Base-by-base conservation (phyloP, 1,140 invertebrate species). In the Asobara japonica region DNA sequence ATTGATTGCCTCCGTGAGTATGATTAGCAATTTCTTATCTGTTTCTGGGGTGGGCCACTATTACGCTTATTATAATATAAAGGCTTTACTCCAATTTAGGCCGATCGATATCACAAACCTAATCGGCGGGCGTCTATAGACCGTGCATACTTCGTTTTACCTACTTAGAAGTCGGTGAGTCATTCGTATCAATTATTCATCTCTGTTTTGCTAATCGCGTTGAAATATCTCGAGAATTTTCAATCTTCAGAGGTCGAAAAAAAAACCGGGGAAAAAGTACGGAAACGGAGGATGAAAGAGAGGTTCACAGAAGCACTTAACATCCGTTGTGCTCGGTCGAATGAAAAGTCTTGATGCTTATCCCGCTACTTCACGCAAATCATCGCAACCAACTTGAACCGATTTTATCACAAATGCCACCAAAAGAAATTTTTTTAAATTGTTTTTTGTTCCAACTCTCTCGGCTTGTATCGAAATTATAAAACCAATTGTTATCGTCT, bases 311-410 rank as follows among this genome's bases (percentile, higher is more conserved):
- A 56, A 56, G 31, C 27, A 29, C 10, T 29, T 41, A 71, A 38
- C 68, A 33, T 66, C 65, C 33, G 68, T 71, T 62, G 69, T 71
- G 71, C 67, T 70, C 41, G 36, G 36, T 48, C 33, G 67, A 71
- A 25, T 27, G 18, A 70, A 65, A 66, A 73, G 56, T 73, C 65
- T 69, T 69, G 41, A 48, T 68, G 51, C 69, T 76, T 73, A 74
- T 69, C 61, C 25, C 30, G 70, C 36, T 74, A 61, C 65, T 33
- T 62, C 33, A 65, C 27, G 73, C 69, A 56, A 65, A 66, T 65
- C 69, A 64, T 60, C 18, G 67, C 18, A 22, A 27, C n/a, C 29
- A 61, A n/a, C 16, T 8, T n/a, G 8, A 51, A 51, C 25, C 25
- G 45, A 20, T 51, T 51, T 20, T 51, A n/a, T n/a, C n/a, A n/a